Percentiles rank a stretch among this genome's conserved stretches.
Evolutionary conservation across 1,140 invertebrate species (phyloP).

Genomic region (Cryptotermes secundus): DNA sequence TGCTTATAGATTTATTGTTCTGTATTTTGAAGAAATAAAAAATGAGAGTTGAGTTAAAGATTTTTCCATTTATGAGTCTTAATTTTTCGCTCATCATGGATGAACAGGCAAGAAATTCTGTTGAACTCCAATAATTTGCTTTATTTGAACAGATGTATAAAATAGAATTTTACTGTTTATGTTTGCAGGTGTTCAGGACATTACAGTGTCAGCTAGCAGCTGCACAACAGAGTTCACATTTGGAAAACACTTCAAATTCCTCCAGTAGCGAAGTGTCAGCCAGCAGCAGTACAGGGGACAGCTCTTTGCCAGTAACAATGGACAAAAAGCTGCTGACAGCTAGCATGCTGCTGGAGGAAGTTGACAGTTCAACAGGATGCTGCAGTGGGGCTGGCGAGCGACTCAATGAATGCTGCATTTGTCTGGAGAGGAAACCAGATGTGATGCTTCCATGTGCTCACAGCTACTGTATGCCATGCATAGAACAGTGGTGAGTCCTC

Average conservation of each 20-base stretch:
- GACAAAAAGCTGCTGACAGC: slow-evolving; percentile 39
- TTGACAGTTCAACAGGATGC: slow-evolving; percentile 38
- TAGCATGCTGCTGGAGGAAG: slow-evolving; percentile 45
- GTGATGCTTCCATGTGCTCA: slow-evolving; percentile 66
- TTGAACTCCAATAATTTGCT: no score
- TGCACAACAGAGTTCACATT: slow-evolving; percentile 41
- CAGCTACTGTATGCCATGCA: slow-evolving; percentile 66
- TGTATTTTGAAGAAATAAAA: no score
- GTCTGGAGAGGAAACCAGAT: slow-evolving; percentile 66
- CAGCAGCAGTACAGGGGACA: neutral
- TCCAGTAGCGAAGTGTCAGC: neutral
- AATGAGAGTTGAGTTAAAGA: no score
- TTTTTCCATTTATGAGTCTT: no score
- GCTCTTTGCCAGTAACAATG: no score
- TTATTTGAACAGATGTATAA: neutral
- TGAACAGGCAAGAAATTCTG: no score
- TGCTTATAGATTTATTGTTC: no score
- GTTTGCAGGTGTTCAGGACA: slow-evolving; percentile 51
- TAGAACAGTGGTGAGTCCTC: slow-evolving; percentile 63
- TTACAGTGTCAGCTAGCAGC: slow-evolving; percentile 48
- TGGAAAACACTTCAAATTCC: neutral
- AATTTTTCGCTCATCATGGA: no score
- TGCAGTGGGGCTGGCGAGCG: slow-evolving; percentile 37
- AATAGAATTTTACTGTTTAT: no score
- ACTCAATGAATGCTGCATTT: slow-evolving; percentile 65